Conservation (phyloP, 2,797 vertebrate species). For the Decapterus maruadsi region DNA sequence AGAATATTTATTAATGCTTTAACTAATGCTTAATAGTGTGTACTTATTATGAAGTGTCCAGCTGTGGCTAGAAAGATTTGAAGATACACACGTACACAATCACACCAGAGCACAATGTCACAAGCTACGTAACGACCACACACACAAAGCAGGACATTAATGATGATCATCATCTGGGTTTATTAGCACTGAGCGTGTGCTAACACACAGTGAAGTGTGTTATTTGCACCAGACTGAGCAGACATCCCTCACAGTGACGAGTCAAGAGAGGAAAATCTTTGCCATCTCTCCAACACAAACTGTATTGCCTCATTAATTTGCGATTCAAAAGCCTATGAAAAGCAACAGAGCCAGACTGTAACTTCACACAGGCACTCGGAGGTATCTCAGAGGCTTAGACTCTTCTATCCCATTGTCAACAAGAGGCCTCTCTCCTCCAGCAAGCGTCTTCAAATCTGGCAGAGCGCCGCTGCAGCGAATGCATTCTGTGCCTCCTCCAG, state of each 20-base stretch:
- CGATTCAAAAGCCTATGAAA: slow-evolving; percentile 38
- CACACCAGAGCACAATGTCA: not conserved
- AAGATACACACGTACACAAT: not conserved
- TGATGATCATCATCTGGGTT: slow-evolving; percentile 8
- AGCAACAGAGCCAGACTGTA: slow-evolving; percentile 29
- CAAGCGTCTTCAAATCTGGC: slow-evolving; percentile 60
- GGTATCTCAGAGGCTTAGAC: slow-evolving; percentile 48
- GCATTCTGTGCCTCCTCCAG: slow-evolving; percentile 64
- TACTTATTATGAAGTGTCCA: not conserved
- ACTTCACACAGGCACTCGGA: slow-evolving; percentile 40
- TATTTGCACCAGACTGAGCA: slow-evolving; percentile 8
- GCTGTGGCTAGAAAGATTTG: not conserved
- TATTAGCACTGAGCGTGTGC: too few relatives aligned
- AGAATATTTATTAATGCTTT: too few relatives aligned
- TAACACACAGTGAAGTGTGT: not conserved
- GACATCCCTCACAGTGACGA: slow-evolving; percentile 7
- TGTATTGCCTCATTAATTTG: slow-evolving; percentile 43
- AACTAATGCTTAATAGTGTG: too few relatives aligned
- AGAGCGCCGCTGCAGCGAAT: slow-evolving; percentile 54
- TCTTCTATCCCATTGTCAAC: slow-evolving; percentile 64
- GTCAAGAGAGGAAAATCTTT: not conserved
- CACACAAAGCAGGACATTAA: not conserved
- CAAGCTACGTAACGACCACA: not conserved
- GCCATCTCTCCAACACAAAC: not conserved
- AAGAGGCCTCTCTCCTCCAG: slow-evolving; percentile 54